Percentiles rank a stretch among this genome's conserved stretches.
Conservation (phyloP, 2,113 vertebrate genomes). For the Cottus gobio region DNA sequence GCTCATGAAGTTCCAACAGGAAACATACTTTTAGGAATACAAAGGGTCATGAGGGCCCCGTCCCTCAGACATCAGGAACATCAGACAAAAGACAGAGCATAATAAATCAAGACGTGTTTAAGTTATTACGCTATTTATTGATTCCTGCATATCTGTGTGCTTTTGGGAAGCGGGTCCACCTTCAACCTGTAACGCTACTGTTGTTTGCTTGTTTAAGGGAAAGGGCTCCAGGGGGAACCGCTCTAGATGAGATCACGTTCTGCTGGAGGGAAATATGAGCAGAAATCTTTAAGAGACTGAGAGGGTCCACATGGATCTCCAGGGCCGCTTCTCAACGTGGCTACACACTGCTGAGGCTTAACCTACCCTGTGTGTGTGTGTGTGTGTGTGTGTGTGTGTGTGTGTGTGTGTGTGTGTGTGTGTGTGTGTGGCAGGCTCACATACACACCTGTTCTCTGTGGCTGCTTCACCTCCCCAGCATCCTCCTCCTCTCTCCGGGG, state of each 20-base stretch:
- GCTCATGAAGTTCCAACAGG: too few species aligned
- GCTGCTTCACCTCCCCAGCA: too few species aligned
- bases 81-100: neutral
- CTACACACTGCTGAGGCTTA: too few species aligned
- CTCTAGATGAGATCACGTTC: slow-evolving; percentile 71
- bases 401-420: neutral
- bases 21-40: neutral
- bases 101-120: neutral
- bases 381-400: neutral
- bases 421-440: too few species aligned
- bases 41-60: neutral
- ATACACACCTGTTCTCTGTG: too few species aligned
- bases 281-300: slow-evolving; percentile 80
- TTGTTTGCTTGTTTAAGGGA: slow-evolving; percentile 72
- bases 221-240: slow-evolving; percentile 63
- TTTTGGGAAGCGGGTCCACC: slow-evolving; percentile 46
- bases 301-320: slow-evolving; percentile 72
- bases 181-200: slow-evolving; percentile 49
- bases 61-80: neutral
- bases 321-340: too few species aligned
- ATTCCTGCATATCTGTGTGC: neutral
- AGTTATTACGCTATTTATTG: neutral
- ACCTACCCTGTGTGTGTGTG: neutral
- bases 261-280: slow-evolving; percentile 71
- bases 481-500: too few species aligned